A percentile compares a stretch with the other conserved stretches of the same genome.
These are phyloP conservation scores for Pelecanoides urinatrix DNA, from an alignment of 2,113 vertebrate genomes.

Conservation along the genomic window DNA sequence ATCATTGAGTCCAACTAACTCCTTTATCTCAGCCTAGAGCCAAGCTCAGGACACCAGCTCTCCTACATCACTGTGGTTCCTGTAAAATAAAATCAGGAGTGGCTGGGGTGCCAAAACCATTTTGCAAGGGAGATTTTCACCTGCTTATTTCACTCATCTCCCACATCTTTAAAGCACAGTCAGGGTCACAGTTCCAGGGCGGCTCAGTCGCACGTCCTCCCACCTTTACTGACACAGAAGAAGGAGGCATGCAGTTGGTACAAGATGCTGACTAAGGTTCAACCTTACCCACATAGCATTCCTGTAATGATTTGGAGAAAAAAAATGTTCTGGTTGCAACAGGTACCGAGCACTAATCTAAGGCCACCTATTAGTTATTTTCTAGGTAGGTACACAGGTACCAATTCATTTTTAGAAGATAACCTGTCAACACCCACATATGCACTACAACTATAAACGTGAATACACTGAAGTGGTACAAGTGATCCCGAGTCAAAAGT, in stretches of 20 bases:
- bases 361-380: not conserved
- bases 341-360: not conserved
- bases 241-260: not conserved
- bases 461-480: not conserved
- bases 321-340: not conserved
- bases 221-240: not conserved
- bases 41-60: not conserved
- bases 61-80: not conserved
- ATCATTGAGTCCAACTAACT: not conserved
- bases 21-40: not conserved
- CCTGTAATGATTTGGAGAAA: not conserved
- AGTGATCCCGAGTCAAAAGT: not conserved
- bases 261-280: not conserved
- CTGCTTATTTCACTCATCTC: not conserved
- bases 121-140: not conserved
- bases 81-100: not conserved
- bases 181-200: not conserved
- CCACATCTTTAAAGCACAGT: not conserved
- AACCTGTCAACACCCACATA: not conserved
- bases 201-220: not conserved
- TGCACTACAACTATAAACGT: not conserved
- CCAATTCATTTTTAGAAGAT: not conserved
- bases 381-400: not conserved
- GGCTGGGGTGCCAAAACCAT: not conserved
- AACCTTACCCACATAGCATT: not conserved